Evolutionary conservation across 2,797 vertebrate genomes (phyloP).

Genomic region (Melanotaenia maccullochi): DNA sequence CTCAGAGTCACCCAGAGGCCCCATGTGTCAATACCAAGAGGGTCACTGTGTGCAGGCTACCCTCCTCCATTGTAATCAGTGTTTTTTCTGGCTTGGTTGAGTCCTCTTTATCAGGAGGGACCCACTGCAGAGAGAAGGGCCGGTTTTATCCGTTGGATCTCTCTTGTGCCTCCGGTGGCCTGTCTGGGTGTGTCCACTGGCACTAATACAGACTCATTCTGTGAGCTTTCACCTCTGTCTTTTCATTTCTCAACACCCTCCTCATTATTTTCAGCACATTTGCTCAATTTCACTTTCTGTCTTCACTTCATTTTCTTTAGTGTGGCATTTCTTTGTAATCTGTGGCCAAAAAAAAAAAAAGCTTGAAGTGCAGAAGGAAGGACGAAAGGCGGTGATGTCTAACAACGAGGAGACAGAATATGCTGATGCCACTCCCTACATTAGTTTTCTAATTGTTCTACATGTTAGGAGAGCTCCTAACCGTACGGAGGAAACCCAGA

Average conservation of each 20-base stretch:
- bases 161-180: constrained; percentile 13
- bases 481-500: constrained; percentile 6
- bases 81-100: constrained; percentile 45
- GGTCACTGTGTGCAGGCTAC: constrained; percentile 24
- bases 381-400: background rate
- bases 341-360: constrained; percentile 27
- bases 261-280: background rate
- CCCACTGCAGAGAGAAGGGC: constrained; percentile 42
- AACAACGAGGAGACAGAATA: constrained; percentile 13
- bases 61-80: constrained; percentile 34
- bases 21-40: constrained; percentile 48
- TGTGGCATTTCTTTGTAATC: background rate
- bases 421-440: constrained; percentile 20
- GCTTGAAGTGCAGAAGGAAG: background rate
- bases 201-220: constrained; percentile 30
- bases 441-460: constrained; percentile 38
- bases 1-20: constrained; percentile 61
- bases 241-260: constrained; percentile 16
- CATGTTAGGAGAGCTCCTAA: constrained; percentile 8
- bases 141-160: constrained; percentile 49
- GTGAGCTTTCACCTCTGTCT: constrained; percentile 17
- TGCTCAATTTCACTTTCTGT: background rate
- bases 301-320: background rate
- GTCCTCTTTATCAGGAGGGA: constrained; percentile 53
- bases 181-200: constrained; percentile 41